A percentile compares a stretch with the other conserved stretches of the same genome.
Conservation (phyloP, 2,888 invertebrate genomes). For the Margaritifera margaritifera region DNA sequence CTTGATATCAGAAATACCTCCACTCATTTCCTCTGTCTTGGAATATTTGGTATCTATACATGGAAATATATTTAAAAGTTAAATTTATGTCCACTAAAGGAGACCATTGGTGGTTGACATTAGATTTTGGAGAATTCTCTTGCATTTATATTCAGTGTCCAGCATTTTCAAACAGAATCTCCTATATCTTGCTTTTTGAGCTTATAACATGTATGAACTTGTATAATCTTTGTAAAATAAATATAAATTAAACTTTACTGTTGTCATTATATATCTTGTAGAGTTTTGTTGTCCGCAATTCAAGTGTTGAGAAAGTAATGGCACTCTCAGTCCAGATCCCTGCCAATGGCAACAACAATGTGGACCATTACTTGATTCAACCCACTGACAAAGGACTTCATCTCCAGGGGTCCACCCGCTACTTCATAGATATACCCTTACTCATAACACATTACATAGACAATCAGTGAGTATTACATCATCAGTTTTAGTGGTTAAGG, state of each 20-base stretch:
- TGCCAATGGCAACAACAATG: constrained; percentile 89
- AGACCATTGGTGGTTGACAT: too few species aligned
- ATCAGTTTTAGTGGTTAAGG: not conserved
- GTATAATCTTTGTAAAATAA: too few species aligned
- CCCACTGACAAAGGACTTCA: constrained; percentile 83
- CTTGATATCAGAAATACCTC: too few species aligned
- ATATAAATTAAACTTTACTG: not conserved
- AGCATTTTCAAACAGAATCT: too few species aligned
- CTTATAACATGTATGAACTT: too few species aligned
- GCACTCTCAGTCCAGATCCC: constrained; percentile 93
- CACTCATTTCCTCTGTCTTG: too few species aligned
- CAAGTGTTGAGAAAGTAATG: constrained; percentile 94
- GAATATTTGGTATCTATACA: too few species aligned
- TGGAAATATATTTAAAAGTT: too few species aligned
- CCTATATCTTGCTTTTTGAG: too few species aligned
- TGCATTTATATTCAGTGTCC: too few species aligned
- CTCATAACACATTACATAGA: constrained; percentile 95
- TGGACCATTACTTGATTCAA: constrained; percentile 97
- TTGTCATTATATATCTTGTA: constrained; percentile 72
- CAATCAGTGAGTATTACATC: constrained; percentile 53
- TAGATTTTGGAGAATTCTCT: too few species aligned
- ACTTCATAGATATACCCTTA: constrained; percentile 92
- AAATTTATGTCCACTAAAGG: too few species aligned
- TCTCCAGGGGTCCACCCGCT: constrained; percentile 93
- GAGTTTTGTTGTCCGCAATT: constrained; percentile 96